Conservation (phyloP, 2,888 invertebrate genomes). For the Agapostemon virescens region DNA sequence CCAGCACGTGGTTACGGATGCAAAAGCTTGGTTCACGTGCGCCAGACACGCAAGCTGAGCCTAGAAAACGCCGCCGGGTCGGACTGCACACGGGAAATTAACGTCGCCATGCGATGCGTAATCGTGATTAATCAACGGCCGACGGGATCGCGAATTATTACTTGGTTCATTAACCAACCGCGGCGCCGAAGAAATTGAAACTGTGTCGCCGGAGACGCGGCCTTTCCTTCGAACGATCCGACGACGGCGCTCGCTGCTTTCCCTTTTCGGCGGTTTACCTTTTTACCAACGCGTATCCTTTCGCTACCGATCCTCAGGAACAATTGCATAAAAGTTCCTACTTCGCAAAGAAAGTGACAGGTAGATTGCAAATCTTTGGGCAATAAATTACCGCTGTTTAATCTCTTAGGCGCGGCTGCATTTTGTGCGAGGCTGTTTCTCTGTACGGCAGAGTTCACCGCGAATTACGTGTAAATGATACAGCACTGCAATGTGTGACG, state of each 20-base stretch:
- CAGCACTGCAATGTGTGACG: too few relatives aligned
- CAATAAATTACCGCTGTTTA: too few relatives aligned
- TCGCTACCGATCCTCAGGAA: not conserved
- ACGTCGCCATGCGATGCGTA: not conserved
- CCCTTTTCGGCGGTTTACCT: not conserved
- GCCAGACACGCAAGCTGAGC: slow-evolving; percentile 27
- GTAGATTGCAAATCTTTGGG: too few relatives aligned
- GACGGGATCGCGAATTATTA: slow-evolving; percentile 35
- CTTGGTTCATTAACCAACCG: slow-evolving; percentile 15
- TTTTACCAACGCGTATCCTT: not conserved
- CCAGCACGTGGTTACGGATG: slow-evolving; percentile 45
- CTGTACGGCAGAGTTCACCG: too few relatives aligned
- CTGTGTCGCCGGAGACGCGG: not conserved
- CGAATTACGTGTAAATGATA: too few relatives aligned
- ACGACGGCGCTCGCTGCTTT: not conserved
- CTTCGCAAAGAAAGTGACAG: too few relatives aligned
- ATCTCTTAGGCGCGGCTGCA: too few relatives aligned
- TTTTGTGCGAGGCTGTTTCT: too few relatives aligned
- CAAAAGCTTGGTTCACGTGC: slow-evolving; percentile 48
- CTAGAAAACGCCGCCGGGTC: slow-evolving; percentile 21
- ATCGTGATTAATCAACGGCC: slow-evolving; percentile 48
- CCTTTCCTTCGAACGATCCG: not conserved
- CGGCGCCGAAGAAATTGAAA: slow-evolving; percentile 17
- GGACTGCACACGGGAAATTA: slow-evolving; percentile 35
- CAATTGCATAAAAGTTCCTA: not conserved